Evolutionary conservation across 2,113 vertebrate species (phyloP).

Genomic region (Salminus brasiliensis): DNA sequence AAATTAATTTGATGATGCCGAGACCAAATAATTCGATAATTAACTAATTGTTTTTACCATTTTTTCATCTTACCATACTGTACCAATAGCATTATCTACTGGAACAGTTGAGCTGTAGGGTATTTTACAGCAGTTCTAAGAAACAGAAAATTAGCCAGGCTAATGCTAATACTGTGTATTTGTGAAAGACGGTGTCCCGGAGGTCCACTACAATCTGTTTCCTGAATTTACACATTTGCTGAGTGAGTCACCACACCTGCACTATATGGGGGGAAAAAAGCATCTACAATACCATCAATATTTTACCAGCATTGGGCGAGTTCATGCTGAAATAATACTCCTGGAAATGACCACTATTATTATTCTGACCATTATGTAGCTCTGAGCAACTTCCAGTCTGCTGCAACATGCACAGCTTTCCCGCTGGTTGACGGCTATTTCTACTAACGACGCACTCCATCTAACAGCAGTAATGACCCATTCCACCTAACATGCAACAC

Average conservation of each 20-base stretch:
- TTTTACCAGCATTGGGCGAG: background rate
- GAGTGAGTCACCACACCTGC: background rate
- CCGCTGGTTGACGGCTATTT: background rate
- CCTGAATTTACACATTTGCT: background rate
- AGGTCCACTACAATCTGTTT: background rate
- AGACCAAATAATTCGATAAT: too few relatives aligned
- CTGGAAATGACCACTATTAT: background rate
- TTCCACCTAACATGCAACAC: too few relatives aligned
- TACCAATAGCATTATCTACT: too few relatives aligned
- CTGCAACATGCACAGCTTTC: background rate
- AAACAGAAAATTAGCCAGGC: too few relatives aligned
- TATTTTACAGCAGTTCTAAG: too few relatives aligned
- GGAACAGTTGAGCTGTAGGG: too few relatives aligned
- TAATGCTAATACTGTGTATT: too few relatives aligned
- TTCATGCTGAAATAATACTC: constrained; percentile 2
- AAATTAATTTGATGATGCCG: too few relatives aligned
- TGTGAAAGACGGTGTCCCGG: background rate
- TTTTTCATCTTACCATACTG: too few relatives aligned
- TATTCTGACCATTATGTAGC: background rate
- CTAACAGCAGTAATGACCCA: background rate
- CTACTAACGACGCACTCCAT: background rate
- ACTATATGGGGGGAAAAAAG: background rate
- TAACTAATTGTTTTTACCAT: too few relatives aligned
- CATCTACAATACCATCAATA: background rate
- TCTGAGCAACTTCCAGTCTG: background rate